A percentile compares a stretch with the other conserved stretches of the same genome.
phyloP scores from a whole-genome alignment of 2,888 invertebrate species.

The Nemotelus nigrinus region DNA sequence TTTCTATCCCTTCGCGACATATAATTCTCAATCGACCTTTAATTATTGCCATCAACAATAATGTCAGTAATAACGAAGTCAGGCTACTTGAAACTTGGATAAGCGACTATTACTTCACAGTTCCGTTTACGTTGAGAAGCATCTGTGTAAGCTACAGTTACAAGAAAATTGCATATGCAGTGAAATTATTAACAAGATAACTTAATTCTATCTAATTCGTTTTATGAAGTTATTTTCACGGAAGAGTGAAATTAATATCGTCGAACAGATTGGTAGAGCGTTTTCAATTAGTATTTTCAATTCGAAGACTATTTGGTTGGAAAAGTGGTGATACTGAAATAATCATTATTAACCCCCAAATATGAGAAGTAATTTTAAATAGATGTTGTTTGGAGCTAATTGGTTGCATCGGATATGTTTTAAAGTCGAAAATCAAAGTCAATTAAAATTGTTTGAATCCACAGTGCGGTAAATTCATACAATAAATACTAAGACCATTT shows the following conservation, averaged over 20 bases:
- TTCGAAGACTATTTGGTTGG: background rate
- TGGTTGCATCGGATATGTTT: too few relatives aligned
- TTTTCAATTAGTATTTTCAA: background rate
- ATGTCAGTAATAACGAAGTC: conserved; percentile 23
- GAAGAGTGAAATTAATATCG: background rate
- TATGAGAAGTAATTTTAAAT: too few relatives aligned
- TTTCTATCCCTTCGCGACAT: background rate
- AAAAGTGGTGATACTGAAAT: background rate
- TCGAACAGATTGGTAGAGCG: background rate
- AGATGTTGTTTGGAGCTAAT: too few relatives aligned
- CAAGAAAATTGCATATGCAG: background rate
- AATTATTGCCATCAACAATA: conserved; percentile 16
- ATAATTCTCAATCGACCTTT: conserved; percentile 20
- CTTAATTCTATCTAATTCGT: conserved; percentile 31
- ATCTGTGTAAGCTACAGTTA: background rate
- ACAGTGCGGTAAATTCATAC: too few relatives aligned
- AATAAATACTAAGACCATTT: too few relatives aligned
- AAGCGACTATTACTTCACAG: background rate
- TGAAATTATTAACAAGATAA: conserved; percentile 37
- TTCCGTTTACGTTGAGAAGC: background rate
- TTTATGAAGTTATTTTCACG: conserved; percentile 23
- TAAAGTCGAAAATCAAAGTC: too few relatives aligned
- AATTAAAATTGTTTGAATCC: too few relatives aligned
- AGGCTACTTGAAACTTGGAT: conserved; percentile 8
- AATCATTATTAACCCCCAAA: too few relatives aligned